A percentile compares a stretch with the other conserved stretches of the same genome.
Conservation (phyloP, 2,113 vertebrate genomes). For the Tenrec ecaudatus region DNA sequence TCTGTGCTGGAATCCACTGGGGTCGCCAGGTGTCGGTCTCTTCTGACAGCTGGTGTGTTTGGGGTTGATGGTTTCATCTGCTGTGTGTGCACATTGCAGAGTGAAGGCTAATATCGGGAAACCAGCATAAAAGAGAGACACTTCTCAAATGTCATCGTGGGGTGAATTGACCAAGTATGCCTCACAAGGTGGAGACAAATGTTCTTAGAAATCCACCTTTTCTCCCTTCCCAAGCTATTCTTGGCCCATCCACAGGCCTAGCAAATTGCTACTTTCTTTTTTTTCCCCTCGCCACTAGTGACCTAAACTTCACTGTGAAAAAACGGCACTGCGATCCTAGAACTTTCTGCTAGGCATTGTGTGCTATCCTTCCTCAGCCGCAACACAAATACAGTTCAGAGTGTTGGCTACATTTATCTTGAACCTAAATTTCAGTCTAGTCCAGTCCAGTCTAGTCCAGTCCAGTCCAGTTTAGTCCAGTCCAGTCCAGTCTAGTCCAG, state of each 20-base stretch:
- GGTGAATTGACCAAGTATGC: slow-evolving; percentile 56
- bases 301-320: slow-evolving; percentile 26
- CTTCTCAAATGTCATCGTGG: slow-evolving; percentile 72
- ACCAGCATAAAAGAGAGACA: neutral
- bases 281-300: neutral
- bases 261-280: slow-evolving; percentile 35
- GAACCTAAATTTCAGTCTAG: neutral
- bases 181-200: slow-evolving; percentile 64
- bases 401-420: neutral
- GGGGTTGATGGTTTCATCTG: slow-evolving; percentile 75
- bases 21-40: slow-evolving; percentile 49
- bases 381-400: neutral
- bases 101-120: slow-evolving; percentile 51
- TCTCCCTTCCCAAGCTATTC: slow-evolving; percentile 7
- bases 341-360: slow-evolving; percentile 23
- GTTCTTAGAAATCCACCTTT: slow-evolving; percentile 42
- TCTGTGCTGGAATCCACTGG: slow-evolving; percentile 7
- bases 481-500: too few species aligned
- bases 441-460: too few species aligned
- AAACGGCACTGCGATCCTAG: neutral
- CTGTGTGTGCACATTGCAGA: slow-evolving; percentile 43
- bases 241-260: slow-evolving; percentile 12
- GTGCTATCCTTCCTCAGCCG: neutral
- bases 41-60: slow-evolving; percentile 79
- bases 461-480: too few species aligned